Evolutionary conservation across 2,888 invertebrate species (phyloP).

Genomic region (Pharmacophagus antenor): DNA sequence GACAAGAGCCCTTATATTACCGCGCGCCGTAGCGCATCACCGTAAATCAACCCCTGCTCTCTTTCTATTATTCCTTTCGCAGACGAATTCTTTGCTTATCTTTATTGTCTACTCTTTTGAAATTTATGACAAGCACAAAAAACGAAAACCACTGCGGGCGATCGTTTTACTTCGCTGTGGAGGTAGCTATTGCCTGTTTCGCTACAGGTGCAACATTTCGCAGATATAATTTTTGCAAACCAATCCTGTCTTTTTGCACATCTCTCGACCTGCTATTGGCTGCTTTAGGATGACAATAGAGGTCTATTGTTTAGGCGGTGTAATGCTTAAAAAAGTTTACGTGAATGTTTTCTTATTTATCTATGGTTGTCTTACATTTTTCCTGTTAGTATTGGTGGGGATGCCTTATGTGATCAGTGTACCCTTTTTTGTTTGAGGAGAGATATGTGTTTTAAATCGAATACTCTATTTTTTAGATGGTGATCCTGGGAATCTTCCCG

Average conservation of each 20-base stretch:
- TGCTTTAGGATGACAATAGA: conserved; percentile 55
- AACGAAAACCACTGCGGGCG: conserved; percentile 61
- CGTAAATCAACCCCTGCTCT: conserved; percentile 73
- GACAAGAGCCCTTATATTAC: background rate
- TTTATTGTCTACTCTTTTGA: conserved; percentile 73
- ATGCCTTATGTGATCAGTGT: conserved; percentile 68
- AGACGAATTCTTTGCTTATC: conserved; percentile 67
- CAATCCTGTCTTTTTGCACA: conserved; percentile 64
- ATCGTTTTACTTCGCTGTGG: conserved; percentile 51
- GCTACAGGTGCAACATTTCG: conserved; percentile 64
- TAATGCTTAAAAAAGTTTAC: conserved; percentile 38
- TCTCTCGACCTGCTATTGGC: conserved; percentile 59
- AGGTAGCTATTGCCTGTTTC: conserved; percentile 50
- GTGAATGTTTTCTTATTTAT: conserved; percentile 52
- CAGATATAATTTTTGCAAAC: conserved; percentile 77
- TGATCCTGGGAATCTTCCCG: conserved; percentile 60
- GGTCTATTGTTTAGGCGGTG: conserved; percentile 45
- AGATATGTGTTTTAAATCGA: conserved; percentile 75
- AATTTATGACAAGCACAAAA: conserved; percentile 73
- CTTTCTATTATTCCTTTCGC: conserved; percentile 63
- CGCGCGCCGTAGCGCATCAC: conserved; percentile 3
- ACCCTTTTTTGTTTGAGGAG: conserved; percentile 69
- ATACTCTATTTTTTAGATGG: conserved; percentile 79
- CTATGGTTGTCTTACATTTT: conserved; percentile 51
- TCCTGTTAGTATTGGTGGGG: conserved; percentile 46